phyloP scores from a whole-genome alignment of 1,140 invertebrate genomes.

The Proctacanthus coquilletti region DNA sequence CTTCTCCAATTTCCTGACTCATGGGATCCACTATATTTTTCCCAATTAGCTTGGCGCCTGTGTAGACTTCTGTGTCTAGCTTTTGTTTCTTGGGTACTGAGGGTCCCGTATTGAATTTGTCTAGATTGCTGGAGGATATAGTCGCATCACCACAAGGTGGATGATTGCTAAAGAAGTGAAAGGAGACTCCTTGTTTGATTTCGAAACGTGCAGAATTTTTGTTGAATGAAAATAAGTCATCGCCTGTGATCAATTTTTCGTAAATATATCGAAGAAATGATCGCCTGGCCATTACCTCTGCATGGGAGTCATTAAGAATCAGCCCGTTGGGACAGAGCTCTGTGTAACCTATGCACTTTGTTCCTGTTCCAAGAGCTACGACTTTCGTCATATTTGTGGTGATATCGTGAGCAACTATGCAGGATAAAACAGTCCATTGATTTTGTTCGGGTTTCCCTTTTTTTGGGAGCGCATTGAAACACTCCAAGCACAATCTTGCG shows the following conservation, averaged over 20 bases:
- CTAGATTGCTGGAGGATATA: too few relatives aligned
- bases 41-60: constrained; percentile 73
- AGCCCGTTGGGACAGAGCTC: constrained; percentile 45
- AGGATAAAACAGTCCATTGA: constrained; percentile 75
- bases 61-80: too few relatives aligned
- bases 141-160: constrained; percentile 89
- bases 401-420: constrained; percentile 43
- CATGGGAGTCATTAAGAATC: constrained; percentile 78
- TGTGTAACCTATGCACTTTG: constrained; percentile 72
- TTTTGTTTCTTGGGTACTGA: too few relatives aligned
- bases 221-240: constrained; percentile 26
- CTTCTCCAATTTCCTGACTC: constrained; percentile 38
- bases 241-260: constrained; percentile 16
- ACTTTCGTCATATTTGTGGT: constrained; percentile 35
- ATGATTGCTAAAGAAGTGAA: constrained; percentile 77
- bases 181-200: constrained; percentile 45
- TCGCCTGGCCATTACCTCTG: constrained; percentile 72
- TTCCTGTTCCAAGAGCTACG: constrained; percentile 71
- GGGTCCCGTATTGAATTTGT: too few relatives aligned
- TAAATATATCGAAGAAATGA: constrained; percentile 67
- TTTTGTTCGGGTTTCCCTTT: constrained; percentile 61
- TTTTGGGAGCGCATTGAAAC: constrained; percentile 53
- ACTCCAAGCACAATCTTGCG: constrained; percentile 38
- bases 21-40: constrained; percentile 37
- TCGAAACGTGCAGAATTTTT: constrained; percentile 27